These are phyloP conservation scores for Volucella bombylans DNA, from an alignment of 2,888 invertebrate genomes.

Conservation along the genomic window DNA sequence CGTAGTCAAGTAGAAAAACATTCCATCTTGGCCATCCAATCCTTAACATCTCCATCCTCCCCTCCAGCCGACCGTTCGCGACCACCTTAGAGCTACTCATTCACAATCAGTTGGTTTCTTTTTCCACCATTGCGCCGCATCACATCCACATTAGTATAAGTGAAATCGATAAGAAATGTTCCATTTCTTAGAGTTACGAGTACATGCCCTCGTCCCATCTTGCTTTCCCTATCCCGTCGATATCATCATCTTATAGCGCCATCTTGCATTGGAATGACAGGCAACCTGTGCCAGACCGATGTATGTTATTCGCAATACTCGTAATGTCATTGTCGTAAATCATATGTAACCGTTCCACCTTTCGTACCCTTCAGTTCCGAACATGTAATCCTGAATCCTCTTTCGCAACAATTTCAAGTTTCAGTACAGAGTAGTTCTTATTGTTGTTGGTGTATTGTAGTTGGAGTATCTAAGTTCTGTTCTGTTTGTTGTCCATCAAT, in stretches of 20 bases:
- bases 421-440: slow-evolving; percentile 18
- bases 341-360: slow-evolving; percentile 63
- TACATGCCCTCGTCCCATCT: background rate
- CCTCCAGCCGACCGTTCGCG: too few species aligned
- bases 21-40: slow-evolving; percentile 23
- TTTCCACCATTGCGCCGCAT: slow-evolving; percentile 37
- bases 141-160: slow-evolving; percentile 68
- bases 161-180: slow-evolving; percentile 68
- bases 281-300: slow-evolving; percentile 59
- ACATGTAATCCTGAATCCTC: slow-evolving; percentile 30
- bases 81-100: slow-evolving; percentile 21
- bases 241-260: background rate
- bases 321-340: slow-evolving; percentile 71
- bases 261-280: slow-evolving; percentile 28
- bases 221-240: too few species aligned
- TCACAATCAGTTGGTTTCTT: slow-evolving; percentile 42
- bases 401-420: slow-evolving; percentile 26
- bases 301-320: slow-evolving; percentile 34
- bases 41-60: background rate
- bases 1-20: background rate
- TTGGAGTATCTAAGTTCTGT: slow-evolving; percentile 18
- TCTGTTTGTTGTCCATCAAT: slow-evolving; percentile 39
- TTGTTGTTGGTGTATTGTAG: background rate
- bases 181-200: background rate
- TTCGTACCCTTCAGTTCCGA: slow-evolving; percentile 48